A percentile compares a stretch with the other conserved stretches of the same genome.
phyloP scores from a whole-genome alignment of 2,113 vertebrate genomes.

The Pluvianellus socialis region DNA sequence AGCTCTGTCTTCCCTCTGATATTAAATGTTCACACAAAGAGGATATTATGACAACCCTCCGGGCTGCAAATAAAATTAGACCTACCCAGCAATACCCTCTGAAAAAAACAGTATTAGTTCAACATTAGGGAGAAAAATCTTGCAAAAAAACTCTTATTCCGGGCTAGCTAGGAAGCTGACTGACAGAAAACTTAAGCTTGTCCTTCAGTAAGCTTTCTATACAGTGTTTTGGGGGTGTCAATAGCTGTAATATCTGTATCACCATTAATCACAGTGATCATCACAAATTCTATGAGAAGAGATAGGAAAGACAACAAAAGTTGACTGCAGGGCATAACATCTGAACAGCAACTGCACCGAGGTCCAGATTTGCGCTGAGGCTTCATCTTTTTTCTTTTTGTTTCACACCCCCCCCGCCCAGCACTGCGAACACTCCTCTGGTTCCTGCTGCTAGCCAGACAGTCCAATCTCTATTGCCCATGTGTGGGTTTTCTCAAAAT shows the following conservation, averaged over 20 bases:
- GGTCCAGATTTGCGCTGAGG: not conserved
- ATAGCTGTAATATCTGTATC: not conserved
- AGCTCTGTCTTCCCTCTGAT: not conserved
- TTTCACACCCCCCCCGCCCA: not conserved
- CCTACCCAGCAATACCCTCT: not conserved
- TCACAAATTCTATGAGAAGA: not conserved
- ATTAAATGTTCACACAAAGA: not conserved
- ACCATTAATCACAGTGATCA: not conserved
- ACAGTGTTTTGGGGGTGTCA: not conserved
- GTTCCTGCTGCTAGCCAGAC: not conserved
- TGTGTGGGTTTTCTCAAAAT: not conserved
- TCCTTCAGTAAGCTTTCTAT: not conserved
- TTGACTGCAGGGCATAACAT: not conserved
- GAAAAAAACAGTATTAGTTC: not conserved
- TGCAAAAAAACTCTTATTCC: not conserved
- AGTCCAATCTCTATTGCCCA: not conserved
- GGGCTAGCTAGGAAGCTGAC: not conserved
- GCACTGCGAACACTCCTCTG: not conserved
- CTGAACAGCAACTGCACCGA: not conserved
- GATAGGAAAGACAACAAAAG: not conserved
- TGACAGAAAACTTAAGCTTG: not conserved
- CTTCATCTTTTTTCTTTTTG: not conserved
- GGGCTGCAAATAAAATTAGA: not conserved
- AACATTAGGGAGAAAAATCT: not conserved
- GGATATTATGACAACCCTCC: not conserved